Conservation (phyloP, 2,888 invertebrate genomes). For the Synanthedon formicaeformis region DNA sequence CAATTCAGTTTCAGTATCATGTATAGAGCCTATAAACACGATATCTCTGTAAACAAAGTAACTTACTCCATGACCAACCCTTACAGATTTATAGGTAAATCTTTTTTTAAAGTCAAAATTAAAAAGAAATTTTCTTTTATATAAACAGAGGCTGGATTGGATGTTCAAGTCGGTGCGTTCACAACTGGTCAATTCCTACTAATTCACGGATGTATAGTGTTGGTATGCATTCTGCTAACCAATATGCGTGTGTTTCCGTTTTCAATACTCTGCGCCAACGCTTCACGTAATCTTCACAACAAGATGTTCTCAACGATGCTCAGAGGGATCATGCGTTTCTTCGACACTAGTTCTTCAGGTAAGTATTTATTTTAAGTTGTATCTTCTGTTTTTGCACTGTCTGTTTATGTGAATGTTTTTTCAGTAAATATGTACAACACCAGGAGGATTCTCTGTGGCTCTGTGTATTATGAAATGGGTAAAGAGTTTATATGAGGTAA, state of each 20-base stretch:
- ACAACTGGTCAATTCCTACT: slow-evolving; percentile 68
- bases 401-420: background rate
- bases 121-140: too few species aligned
- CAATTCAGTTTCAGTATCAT: too few species aligned
- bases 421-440: too few species aligned
- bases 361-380: slow-evolving; percentile 12
- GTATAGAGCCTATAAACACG: too few species aligned
- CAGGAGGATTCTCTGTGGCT: too few species aligned
- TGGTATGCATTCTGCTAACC: slow-evolving; percentile 64
- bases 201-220: slow-evolving; percentile 71
- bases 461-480: too few species aligned
- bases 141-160: slow-evolving; percentile 34
- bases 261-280: slow-evolving; percentile 72
- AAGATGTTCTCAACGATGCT: slow-evolving; percentile 74
- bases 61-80: too few species aligned
- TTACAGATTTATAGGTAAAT: too few species aligned
- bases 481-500: too few species aligned
- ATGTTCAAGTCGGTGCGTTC: slow-evolving; percentile 45
- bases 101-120: too few species aligned
- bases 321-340: slow-evolving; percentile 74
- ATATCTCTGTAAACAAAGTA: too few species aligned
- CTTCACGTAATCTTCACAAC: slow-evolving; percentile 78
- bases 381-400: background rate
- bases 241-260: slow-evolving; percentile 74
- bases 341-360: slow-evolving; percentile 85